Percentiles rank a stretch among this genome's conserved stretches.
These are phyloP conservation scores for Pipistrellus pygmaeus DNA, from an alignment of 2,797 vertebrate genomes.

Conservation along the genomic window DNA sequence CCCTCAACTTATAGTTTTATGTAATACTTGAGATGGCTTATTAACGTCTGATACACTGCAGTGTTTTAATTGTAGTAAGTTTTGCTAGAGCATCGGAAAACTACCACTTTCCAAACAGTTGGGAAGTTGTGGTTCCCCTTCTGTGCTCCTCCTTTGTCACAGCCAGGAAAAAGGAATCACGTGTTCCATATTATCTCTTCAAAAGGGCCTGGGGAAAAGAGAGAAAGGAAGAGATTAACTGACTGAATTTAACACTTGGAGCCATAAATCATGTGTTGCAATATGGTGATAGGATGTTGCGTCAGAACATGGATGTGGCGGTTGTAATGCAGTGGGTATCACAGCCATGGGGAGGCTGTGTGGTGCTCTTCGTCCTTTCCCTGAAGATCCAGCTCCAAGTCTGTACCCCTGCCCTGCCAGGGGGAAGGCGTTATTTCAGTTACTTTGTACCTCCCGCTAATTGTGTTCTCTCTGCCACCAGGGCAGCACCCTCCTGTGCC, in stretches of 20 bases:
- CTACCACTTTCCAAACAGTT: conserved; percentile 62
- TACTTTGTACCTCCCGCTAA: neutral
- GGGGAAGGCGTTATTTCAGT: neutral
- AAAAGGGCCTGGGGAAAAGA: conserved; percentile 57
- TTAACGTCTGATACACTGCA: conserved; percentile 11
- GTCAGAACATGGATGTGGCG: conserved; percentile 58
- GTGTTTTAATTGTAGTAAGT: conserved; percentile 15
- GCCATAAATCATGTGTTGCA: conserved; percentile 77
- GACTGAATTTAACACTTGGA: conserved; percentile 65
- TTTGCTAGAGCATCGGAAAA: conserved; percentile 63
- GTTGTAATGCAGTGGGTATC: conserved; percentile 57
- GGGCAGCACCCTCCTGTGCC: neutral
- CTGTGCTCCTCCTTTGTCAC: conserved; percentile 35
- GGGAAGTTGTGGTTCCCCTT: conserved; percentile 65
- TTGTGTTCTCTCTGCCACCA: neutral
- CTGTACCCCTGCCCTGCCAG: neutral
- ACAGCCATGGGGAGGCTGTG: neutral
- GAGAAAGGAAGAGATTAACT: conserved; percentile 82
- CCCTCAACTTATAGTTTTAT: conserved; percentile 15
- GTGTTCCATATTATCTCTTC: conserved; percentile 58
- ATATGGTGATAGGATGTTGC: conserved; percentile 72
- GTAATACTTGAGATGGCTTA: neutral
- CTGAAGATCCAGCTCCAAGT: neutral
- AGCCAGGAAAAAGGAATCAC: conserved; percentile 68
- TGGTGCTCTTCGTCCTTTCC: neutral